Conservation (phyloP, 2,797 vertebrate species). For the Crypturellus tataupa region DNA sequence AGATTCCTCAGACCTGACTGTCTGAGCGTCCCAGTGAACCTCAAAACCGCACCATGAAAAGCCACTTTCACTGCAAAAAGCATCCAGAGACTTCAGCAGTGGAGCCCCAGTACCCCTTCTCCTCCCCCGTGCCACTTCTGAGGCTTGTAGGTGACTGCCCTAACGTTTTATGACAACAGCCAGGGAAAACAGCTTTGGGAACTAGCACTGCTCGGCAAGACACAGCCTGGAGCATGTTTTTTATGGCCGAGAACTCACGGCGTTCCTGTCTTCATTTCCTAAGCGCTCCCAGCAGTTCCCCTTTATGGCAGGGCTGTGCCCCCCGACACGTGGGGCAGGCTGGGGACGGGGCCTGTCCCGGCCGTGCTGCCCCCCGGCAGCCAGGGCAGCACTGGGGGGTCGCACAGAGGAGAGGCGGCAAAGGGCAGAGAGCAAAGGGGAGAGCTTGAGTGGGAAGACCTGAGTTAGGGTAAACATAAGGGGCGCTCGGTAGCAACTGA, state of each 20-base stretch:
- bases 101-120: neutral
- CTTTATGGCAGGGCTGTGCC: conserved; percentile 28
- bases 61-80: neutral
- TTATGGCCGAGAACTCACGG: conserved; percentile 51
- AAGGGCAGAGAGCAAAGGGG: neutral
- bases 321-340: accelerated
- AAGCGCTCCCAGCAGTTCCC: neutral
- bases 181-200: conserved; percentile 44
- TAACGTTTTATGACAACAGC: conserved; percentile 51
- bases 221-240: conserved; percentile 61
- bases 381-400: neutral
- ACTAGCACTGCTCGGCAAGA: conserved; percentile 58
- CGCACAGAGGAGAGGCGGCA: accelerated
- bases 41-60: neutral
- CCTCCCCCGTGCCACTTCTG: neutral
- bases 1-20: neutral
- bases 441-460: neutral
- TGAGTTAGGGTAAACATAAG: neutral
- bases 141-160: conserved; percentile 33
- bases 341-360: neutral
- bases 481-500: neutral
- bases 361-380: neutral
- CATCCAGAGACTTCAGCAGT: neutral
- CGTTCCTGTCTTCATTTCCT: conserved; percentile 54
- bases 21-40: neutral